Conservation (phyloP, 2,113 vertebrate genomes). For the Esox niger region DNA sequence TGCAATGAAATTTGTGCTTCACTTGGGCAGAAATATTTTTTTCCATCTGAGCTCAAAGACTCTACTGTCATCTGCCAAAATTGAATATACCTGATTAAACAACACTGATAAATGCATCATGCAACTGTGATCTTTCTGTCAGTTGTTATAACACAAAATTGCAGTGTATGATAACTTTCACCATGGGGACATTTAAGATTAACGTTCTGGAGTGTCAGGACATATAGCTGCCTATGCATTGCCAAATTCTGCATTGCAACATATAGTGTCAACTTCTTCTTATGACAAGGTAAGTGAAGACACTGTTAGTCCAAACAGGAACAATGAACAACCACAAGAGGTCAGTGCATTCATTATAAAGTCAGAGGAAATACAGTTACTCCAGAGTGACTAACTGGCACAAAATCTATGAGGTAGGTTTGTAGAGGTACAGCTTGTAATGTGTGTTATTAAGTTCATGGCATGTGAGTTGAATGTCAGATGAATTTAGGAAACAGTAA, state of each 20-base stretch:
- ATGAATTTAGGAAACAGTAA: not conserved
- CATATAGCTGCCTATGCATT: not conserved
- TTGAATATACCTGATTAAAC: no score
- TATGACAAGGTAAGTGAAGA: not conserved
- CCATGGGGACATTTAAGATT: not conserved
- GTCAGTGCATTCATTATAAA: constrained; percentile 41
- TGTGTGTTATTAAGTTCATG: no score
- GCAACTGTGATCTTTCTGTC: no score
- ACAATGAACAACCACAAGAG: constrained; percentile 53
- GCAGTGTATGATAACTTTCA: no score
- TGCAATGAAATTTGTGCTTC: not conserved
- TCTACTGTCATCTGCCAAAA: no score
- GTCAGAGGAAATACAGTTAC: not conserved
- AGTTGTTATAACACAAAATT: no score
- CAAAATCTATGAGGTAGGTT: no score
- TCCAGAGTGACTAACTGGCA: not conserved
- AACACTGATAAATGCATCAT: no score
- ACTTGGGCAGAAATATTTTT: not conserved
- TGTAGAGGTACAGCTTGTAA: no score
- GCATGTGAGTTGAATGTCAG: no score
- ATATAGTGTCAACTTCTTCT: not conserved
- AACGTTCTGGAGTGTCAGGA: not conserved
- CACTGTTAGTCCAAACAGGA: constrained; percentile 8
- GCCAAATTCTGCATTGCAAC: not conserved
- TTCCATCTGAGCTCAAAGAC: not conserved